phyloP scores from a whole-genome alignment of 2,797 vertebrate genomes.

The Protosalanx chinensis region DNA sequence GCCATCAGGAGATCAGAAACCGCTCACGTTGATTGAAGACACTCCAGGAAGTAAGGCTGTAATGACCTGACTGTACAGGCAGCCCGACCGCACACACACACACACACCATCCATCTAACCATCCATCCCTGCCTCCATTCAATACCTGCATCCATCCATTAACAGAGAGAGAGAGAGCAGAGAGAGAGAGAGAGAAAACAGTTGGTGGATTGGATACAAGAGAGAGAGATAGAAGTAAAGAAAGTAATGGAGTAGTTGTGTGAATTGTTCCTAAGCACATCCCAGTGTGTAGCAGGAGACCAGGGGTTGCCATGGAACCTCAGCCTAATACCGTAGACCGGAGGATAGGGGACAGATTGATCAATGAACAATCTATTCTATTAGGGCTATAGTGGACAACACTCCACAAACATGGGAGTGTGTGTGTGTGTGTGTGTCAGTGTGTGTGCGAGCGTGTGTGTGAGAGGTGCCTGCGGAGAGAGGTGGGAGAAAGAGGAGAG shows the following conservation, averaged over 20 bases:
- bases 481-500: too few species aligned
- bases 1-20: conserved; percentile 27
- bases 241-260: neutral
- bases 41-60: conserved; percentile 28
- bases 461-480: neutral
- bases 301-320: conserved; percentile 18
- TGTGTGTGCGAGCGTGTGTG: conserved; percentile 5
- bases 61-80: conserved; percentile 31
- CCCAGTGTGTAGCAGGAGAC: conserved; percentile 25
- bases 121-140: neutral
- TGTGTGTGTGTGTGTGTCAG: neutral
- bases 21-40: conserved; percentile 21
- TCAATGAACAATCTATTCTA: conserved; percentile 32
- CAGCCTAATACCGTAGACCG: conserved; percentile 17
- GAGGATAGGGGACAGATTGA: conserved; percentile 22
- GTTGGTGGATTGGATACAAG: conserved; percentile 2
- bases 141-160: conserved; percentile 15
- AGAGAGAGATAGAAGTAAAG: conserved; percentile 10
- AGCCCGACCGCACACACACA: neutral
- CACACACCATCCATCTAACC: too few species aligned
- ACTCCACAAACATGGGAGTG: conserved; percentile 11
- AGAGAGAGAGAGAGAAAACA: neutral
- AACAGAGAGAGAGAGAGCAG: neutral
- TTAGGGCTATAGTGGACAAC: conserved; percentile 17
- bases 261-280: too few species aligned